Evolutionary conservation across 92 coral and sea anemone genomes (phyloP).

Genomic region (Galaxea fascicularis): DNA sequence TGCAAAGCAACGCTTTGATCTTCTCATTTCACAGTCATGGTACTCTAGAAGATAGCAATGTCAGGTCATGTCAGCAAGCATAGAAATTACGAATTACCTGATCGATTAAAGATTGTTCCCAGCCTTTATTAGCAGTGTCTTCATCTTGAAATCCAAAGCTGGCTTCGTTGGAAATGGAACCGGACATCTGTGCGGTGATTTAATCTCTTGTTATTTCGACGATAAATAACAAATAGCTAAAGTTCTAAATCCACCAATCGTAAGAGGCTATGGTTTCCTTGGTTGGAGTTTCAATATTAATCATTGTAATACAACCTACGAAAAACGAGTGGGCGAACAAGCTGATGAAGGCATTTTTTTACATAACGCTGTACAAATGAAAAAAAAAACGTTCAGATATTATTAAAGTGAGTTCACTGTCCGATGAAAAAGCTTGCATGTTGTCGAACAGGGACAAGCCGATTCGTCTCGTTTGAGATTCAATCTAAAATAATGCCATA

Average conservation of each 20-base stretch:
- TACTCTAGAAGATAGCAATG: background rate
- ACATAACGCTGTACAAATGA: too few species aligned
- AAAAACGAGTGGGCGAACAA: constrained; percentile 30
- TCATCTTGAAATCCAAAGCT: constrained; percentile 31
- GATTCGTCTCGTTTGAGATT: too few species aligned
- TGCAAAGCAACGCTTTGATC: background rate
- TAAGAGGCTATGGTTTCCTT: constrained; percentile 8
- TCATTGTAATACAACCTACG: constrained; percentile 5
- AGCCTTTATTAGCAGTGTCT: background rate
- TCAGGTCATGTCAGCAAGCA: background rate
- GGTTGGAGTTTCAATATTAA: constrained; percentile 34
- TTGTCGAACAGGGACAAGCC: too few species aligned
- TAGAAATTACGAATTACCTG: constrained; percentile 10
- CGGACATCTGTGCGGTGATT: constrained; percentile 35
- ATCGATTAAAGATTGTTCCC: background rate
- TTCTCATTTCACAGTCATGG: background rate
- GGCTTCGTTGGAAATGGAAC: constrained; percentile 30
- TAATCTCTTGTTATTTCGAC: constrained; percentile 28
- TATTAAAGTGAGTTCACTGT: too few species aligned
- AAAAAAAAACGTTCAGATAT: background rate
- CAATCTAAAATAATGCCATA: too few species aligned
- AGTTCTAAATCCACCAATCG: constrained; percentile 23
- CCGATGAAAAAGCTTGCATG: too few species aligned
- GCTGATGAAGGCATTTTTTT: too few species aligned
- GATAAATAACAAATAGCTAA: constrained; percentile 37